Percentiles rank a stretch among this genome's conserved stretches.
Evolutionary conservation across 2,888 invertebrate genomes (phyloP).

Genomic region (Syrista parreyssii): DNA sequence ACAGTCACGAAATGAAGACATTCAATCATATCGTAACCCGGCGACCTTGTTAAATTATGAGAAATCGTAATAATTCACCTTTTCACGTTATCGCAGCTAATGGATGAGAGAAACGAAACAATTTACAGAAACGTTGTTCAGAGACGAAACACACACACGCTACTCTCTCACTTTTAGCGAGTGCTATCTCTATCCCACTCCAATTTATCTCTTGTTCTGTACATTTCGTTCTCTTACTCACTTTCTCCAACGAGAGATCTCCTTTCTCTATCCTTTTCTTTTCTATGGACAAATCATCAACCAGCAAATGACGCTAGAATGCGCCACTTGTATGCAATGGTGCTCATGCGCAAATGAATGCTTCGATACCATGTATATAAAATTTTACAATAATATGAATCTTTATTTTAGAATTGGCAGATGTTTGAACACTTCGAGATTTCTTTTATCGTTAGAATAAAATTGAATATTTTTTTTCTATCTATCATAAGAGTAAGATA

Average conservation of each 20-base stretch:
- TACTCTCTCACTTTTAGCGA: background rate
- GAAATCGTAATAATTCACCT: slow-evolving; percentile 20
- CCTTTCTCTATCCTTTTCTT: background rate
- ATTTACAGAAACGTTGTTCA: slow-evolving; percentile 27
- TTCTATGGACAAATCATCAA: background rate
- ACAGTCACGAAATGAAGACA: background rate
- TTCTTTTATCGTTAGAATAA: too few species aligned
- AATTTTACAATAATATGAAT: background rate
- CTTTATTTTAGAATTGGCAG: background rate
- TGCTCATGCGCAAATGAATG: background rate
- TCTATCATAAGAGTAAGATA: too few species aligned
- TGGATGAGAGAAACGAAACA: slow-evolving; percentile 13
- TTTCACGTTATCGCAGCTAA: slow-evolving; percentile 16
- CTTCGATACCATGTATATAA: background rate
- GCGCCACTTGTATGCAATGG: background rate
- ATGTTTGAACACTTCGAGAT: background rate
- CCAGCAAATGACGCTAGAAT: background rate
- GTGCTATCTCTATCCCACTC: background rate
- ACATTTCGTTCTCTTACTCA: background rate
- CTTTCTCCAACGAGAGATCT: background rate
- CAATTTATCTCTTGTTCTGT: background rate
- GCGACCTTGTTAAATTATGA: background rate
- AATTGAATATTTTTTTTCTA: too few species aligned
- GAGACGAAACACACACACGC: background rate
- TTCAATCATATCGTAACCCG: background rate